Percentiles rank a stretch among this genome's conserved stretches.
These are phyloP conservation scores for Aphidius colemani DNA, from an alignment of 2,888 invertebrate species.

Conservation along the genomic window DNA sequence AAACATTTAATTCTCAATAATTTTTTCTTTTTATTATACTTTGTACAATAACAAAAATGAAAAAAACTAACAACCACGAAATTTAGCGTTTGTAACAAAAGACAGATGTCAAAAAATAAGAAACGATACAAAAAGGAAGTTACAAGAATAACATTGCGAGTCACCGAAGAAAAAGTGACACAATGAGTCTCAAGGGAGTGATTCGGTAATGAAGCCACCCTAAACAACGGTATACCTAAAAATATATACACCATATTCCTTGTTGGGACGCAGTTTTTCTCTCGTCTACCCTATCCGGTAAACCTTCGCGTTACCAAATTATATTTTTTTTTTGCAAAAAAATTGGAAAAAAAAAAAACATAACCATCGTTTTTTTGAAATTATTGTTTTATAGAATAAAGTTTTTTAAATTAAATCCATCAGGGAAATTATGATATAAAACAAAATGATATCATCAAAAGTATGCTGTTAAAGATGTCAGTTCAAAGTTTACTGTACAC, in stretches of 20 bases:
- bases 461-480: no score
- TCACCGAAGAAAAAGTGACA: constrained; percentile 51
- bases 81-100: constrained; percentile 14
- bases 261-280: constrained; percentile 32
- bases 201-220: constrained; percentile 55
- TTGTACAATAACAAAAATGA: no score
- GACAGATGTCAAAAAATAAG: constrained; percentile 19
- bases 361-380: constrained; percentile 12
- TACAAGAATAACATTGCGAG: constrained; percentile 46
- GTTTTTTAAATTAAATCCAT: not conserved
- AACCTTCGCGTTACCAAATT: constrained; percentile 54
- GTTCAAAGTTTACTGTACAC: no score
- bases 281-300: constrained; percentile 29
- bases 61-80: not conserved
- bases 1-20: no score
- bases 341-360: constrained; percentile 37
- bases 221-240: constrained; percentile 30
- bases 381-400: constrained; percentile 30
- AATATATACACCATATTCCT: constrained; percentile 20
- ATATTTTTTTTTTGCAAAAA: constrained; percentile 27
- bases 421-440: not conserved
- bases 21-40: no score
- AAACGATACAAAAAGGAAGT: constrained; percentile 33
- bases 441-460: no score
- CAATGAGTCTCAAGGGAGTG: constrained; percentile 56